Conservation (phyloP, 2,113 vertebrate species). For the Emydura subglobosa region DNA sequence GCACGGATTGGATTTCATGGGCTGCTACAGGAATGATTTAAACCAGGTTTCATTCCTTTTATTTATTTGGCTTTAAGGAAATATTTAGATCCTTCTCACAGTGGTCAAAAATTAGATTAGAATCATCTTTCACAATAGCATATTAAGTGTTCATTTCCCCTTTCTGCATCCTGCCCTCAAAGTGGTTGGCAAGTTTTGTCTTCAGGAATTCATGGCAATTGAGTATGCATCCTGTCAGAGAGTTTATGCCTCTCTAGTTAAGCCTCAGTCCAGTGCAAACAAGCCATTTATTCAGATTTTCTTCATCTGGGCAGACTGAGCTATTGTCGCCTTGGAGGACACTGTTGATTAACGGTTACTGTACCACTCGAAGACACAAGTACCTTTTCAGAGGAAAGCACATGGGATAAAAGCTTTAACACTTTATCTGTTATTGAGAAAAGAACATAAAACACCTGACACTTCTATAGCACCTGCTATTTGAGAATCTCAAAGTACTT, state of each 20-base stretch:
- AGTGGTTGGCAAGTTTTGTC: background rate
- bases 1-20: conserved; percentile 56
- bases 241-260: background rate
- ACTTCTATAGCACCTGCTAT: background rate
- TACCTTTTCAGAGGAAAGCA: background rate
- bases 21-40: conserved; percentile 47
- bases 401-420: background rate
- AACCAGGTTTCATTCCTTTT: background rate
- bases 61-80: conserved; percentile 32
- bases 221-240: background rate
- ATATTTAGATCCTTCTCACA: conserved; percentile 1
- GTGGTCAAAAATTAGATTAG: conserved; percentile 17
- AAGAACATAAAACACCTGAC: background rate
- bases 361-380: background rate
- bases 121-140: background rate
- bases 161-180: background rate
- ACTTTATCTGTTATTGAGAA: background rate
- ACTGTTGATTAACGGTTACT: background rate
- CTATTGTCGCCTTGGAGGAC: background rate
- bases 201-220: background rate
- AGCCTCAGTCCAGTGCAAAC: background rate
- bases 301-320: background rate
- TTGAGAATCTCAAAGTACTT: background rate
- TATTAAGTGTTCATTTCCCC: background rate
- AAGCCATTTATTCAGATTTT: conserved; percentile 24